Evolutionary conservation across 2,888 invertebrate genomes (phyloP), one percentile per base, ranked within the genome.

Genomic region (Phengaris arion): DNA sequence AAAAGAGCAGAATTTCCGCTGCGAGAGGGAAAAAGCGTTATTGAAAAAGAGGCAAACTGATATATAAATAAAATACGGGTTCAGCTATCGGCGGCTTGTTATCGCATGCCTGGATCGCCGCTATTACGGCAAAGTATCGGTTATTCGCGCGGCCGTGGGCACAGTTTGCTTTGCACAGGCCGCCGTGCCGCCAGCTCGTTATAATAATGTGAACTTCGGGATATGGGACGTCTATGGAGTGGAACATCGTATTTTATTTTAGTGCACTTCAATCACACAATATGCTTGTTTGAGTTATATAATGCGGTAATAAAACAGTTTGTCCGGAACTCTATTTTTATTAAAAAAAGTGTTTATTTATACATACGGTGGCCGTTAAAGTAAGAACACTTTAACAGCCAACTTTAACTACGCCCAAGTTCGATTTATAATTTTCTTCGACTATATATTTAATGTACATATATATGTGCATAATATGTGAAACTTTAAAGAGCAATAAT

Each of bases 31-130:
- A 92, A 92, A 91, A 89, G 91, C 91, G 87, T 92, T 93, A 93
- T 93, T 92, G 92, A 93, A 93, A 93, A 93, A 91, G 90, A 91
- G 87, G 88, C 89, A 88, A 90, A 87, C 87, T 87, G 90, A 91
- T 91, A 90, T 92, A 93, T 93, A 93, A 93, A 93, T 93, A 93
- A 93, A 93, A 93, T 93, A 93, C 93, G 92, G 89, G 92, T 92
- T 92, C 91, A 93, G 91, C 91, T 93, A 93, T 93, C 93, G 93
- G 89, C 91, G 92, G 92, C 93, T 93, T 93, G 93, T 93, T 93
- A 93, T 93, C 93, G 93, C 91, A 93, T 92, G 93, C 92, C 91
- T 90, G 84, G 86, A 92, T 92, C 90, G 87, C 81, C 82, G 89
- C 87, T 89, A 91, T 92, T 93, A 91, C 87, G 84, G 87, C 86